Evolutionary conservation across 2,888 invertebrate species (phyloP).

Genomic region (Hydrotaea diabolus): DNA sequence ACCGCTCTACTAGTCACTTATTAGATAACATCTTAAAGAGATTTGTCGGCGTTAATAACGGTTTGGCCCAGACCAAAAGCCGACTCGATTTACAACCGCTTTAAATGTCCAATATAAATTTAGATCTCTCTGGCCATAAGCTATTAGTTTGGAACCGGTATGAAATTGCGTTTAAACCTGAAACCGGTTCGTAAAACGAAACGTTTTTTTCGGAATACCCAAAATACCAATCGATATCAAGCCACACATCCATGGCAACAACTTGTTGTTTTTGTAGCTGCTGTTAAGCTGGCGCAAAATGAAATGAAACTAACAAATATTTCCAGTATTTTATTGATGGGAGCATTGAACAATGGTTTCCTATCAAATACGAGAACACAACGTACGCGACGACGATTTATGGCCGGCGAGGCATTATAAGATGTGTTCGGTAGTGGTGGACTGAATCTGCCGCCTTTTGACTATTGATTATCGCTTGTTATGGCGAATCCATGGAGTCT

Average conservation of each 20-base stretch:
- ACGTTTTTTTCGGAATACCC: no score
- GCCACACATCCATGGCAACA: conserved; percentile 11
- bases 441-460: not conserved
- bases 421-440: conserved; percentile 49
- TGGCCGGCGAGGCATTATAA: conserved; percentile 50
- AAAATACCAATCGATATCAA: not conserved
- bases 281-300: not conserved
- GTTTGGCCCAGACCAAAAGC: no score
- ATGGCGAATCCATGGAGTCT: not conserved
- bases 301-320: conserved; percentile 2
- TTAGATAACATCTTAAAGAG: no score
- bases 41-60: no score
- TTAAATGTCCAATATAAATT: no score
- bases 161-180: no score
- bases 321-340: conserved; percentile 48
- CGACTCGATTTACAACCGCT: no score
- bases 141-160: no score
- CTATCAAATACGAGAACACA: conserved; percentile 5
- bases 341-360: conserved; percentile 47
- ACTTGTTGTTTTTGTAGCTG: conserved; percentile 4
- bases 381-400: conserved; percentile 53
- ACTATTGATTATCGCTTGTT: not conserved
- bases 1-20: no score
- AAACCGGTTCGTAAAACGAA: no score
- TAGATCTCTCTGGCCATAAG: no score